A percentile compares a stretch with the other conserved stretches of the same genome.
phyloP scores from a whole-genome alignment of 2,888 invertebrate genomes.

The Agrochola lota region DNA sequence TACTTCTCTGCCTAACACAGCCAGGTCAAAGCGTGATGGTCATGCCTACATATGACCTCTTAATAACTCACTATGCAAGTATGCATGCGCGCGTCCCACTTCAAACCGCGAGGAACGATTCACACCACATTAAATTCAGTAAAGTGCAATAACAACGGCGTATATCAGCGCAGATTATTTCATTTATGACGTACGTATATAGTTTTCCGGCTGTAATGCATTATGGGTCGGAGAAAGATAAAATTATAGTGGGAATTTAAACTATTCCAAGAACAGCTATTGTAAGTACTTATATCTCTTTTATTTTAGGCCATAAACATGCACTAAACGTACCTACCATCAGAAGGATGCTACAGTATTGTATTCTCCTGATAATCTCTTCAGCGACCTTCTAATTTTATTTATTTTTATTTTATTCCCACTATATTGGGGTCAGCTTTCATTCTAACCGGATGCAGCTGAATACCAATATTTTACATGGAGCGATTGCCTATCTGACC shows the following conservation, averaged over 20 bases:
- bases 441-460: no score
- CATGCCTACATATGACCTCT: slow-evolving; percentile 15
- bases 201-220: slow-evolving; percentile 12
- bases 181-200: slow-evolving; percentile 23
- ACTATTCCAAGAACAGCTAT: neutral
- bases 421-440: no score
- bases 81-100: slow-evolving; percentile 26
- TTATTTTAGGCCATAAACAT: neutral
- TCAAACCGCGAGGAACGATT: slow-evolving; percentile 35
- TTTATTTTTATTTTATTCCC: no score
- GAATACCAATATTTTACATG: no score
- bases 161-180: slow-evolving; percentile 39
- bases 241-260: slow-evolving; percentile 10
- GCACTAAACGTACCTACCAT: neutral
- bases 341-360: neutral
- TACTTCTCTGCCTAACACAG: neutral
- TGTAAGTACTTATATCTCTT: neutral
- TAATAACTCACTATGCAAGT: slow-evolving; percentile 10
- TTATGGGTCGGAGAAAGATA: slow-evolving; percentile 3
- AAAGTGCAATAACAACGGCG: slow-evolving; percentile 37
- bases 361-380: neutral
- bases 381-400: neutral
- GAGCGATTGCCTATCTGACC: no score
- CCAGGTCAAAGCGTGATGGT: slow-evolving; percentile 24
- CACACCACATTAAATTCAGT: slow-evolving; percentile 55